Evolutionary conservation across 2,888 invertebrate genomes (phyloP).

Genomic region (Malacosoma neustria): DNA sequence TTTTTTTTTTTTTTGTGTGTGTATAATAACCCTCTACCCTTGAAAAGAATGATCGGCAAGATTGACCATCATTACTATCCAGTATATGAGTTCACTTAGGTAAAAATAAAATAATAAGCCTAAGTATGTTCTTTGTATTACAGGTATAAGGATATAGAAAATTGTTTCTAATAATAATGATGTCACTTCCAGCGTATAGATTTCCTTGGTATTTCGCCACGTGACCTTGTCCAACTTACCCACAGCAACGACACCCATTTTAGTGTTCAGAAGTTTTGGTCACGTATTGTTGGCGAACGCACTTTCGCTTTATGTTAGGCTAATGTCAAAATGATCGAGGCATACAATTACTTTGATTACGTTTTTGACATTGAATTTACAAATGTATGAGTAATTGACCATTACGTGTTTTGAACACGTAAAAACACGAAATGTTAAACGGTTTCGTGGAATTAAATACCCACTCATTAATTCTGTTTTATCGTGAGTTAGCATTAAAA

Average conservation of each 20-base stretch:
- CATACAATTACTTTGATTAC: conserved; percentile 13
- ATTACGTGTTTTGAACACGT: neutral
- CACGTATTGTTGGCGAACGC: conserved; percentile 39
- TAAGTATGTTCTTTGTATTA: too few relatives aligned
- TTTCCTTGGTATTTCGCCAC: conserved; percentile 28
- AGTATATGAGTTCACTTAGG: too few relatives aligned
- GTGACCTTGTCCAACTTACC: conserved; percentile 45
- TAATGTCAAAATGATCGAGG: conserved; percentile 34
- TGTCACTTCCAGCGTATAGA: conserved; percentile 23
- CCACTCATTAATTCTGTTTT: conserved; percentile 4
- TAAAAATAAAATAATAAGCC: too few relatives aligned
- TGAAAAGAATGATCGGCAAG: too few relatives aligned
- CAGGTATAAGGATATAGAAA: too few relatives aligned
- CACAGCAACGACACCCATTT: conserved; percentile 24
- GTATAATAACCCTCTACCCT: too few relatives aligned
- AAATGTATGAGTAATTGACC: conserved; percentile 10
- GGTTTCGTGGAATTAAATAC: neutral
- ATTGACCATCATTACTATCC: too few relatives aligned
- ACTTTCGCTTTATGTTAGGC: conserved; percentile 41
- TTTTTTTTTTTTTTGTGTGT: too few relatives aligned
- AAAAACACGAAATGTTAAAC: neutral
- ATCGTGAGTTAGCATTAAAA: too few relatives aligned
- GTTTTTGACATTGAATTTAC: conserved; percentile 34
- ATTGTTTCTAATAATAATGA: conserved; percentile 8
- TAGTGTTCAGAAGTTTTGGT: conserved; percentile 30